Conservation (phyloP, 2,797 vertebrate species). For the Eulemur rubriventer region DNA sequence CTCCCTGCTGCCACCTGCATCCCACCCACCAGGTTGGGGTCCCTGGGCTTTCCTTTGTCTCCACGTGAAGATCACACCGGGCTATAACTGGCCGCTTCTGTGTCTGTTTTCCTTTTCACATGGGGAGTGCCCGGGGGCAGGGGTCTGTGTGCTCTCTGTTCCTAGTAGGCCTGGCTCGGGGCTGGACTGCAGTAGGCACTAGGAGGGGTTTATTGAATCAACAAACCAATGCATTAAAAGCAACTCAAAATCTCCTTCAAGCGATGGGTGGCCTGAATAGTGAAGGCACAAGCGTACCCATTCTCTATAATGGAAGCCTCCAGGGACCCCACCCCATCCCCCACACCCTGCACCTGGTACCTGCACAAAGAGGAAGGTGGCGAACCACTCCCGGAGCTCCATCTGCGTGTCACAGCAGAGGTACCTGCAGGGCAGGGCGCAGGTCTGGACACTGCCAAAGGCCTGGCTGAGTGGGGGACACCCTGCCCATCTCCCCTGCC, state of each 20-base stretch:
- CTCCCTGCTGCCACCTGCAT: not conserved
- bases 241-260: not conserved
- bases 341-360: slow-evolving; percentile 79
- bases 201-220: not conserved
- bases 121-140: not conserved
- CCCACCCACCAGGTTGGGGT: not conserved
- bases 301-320: not conserved
- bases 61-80: not conserved
- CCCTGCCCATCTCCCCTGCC: not conserved
- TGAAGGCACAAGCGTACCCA: not conserved
- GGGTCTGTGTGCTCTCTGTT: not conserved
- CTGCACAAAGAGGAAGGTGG: slow-evolving; percentile 94
- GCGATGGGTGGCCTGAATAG: not conserved
- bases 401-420: slow-evolving; percentile 93
- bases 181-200: not conserved
- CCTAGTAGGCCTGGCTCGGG: not conserved
- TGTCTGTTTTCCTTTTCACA: not conserved
- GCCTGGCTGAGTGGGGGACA: not conserved
- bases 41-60: not conserved
- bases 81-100: not conserved
- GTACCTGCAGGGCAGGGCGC: slow-evolving; percentile 88
- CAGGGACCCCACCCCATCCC: not conserved
- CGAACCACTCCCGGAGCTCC: slow-evolving; percentile 95
- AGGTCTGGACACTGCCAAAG: not conserved
- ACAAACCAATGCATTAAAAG: not conserved